These are phyloP conservation scores for Samia ricini DNA, from an alignment of 1,140 invertebrate genomes.

Conservation along the genomic window DNA sequence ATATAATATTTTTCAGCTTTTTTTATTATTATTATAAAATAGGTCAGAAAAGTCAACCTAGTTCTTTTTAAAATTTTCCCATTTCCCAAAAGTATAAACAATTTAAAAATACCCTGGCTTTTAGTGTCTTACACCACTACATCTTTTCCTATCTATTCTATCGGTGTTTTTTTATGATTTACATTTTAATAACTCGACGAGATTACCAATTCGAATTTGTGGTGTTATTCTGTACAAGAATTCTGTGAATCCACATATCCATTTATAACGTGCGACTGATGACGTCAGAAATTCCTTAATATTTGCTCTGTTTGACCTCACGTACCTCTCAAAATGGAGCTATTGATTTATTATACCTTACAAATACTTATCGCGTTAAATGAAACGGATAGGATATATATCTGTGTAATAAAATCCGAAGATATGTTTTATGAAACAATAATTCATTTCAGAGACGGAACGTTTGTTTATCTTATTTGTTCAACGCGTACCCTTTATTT, in stretches of 20 bases:
- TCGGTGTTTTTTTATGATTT: background rate
- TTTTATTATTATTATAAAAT: no score
- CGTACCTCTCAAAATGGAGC: background rate
- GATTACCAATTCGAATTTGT: background rate
- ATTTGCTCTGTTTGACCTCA: background rate
- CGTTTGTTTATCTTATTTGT: constrained; percentile 35
- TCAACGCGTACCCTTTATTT: constrained; percentile 28
- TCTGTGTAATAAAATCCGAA: constrained; percentile 7
- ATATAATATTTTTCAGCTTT: background rate
- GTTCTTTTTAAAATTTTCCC: no score
- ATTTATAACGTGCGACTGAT: no score
- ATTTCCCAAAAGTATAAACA: background rate
- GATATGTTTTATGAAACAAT: constrained; percentile 14
- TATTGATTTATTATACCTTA: background rate
- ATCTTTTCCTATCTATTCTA: background rate
- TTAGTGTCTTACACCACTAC: background rate
- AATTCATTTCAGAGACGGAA: constrained; percentile 17
- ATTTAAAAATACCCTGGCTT: background rate
- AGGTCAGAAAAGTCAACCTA: no score
- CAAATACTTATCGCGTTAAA: background rate
- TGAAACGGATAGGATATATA: background rate
- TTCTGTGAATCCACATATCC: background rate
- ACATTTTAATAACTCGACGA: background rate
- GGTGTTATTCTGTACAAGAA: background rate
- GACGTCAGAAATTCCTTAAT: background rate